These are phyloP conservation scores for Apotomis betuletana DNA, from an alignment of 2,888 invertebrate genomes.

Conservation along the genomic window DNA sequence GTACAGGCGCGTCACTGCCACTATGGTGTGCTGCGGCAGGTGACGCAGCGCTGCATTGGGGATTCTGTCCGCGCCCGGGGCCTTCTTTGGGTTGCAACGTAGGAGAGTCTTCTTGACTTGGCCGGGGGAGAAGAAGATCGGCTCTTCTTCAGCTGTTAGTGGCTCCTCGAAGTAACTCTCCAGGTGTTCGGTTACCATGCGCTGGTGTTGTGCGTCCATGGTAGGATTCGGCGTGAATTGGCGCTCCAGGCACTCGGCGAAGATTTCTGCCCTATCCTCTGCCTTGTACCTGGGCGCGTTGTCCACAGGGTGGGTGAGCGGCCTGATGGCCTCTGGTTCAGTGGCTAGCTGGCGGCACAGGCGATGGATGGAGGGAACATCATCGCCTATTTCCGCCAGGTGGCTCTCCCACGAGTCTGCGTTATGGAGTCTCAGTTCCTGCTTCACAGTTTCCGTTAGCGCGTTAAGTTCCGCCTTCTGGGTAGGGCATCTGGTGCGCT, in stretches of 20 bases:
- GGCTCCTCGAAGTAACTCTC: background rate
- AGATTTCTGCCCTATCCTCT: constrained; percentile 5
- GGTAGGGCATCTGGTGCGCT: constrained; percentile 15
- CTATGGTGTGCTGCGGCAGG: constrained; percentile 14
- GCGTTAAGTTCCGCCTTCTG: background rate
- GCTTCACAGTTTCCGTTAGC: background rate
- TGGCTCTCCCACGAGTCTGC: background rate
- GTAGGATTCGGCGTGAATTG: constrained; percentile 34
- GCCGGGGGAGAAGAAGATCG: constrained; percentile 10
- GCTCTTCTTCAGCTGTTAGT: background rate
- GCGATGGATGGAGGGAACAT: no score
- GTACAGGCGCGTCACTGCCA: background rate
- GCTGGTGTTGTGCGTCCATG: background rate
- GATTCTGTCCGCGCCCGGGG: constrained; percentile 19
- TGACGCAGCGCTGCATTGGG: background rate
- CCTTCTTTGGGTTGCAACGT: constrained; percentile 3
- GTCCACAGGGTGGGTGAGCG: background rate
- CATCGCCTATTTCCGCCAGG: constrained; percentile 12
- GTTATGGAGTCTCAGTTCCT: background rate
- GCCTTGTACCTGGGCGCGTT: constrained; percentile 25
- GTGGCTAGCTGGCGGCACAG: background rate
- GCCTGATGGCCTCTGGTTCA: background rate
- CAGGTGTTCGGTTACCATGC: constrained; percentile 7
- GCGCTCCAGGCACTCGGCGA: constrained; percentile 5
- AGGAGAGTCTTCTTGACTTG: background rate